phyloP scores from a whole-genome alignment of 2,888 invertebrate species.

The Lithophane leautieri region DNA sequence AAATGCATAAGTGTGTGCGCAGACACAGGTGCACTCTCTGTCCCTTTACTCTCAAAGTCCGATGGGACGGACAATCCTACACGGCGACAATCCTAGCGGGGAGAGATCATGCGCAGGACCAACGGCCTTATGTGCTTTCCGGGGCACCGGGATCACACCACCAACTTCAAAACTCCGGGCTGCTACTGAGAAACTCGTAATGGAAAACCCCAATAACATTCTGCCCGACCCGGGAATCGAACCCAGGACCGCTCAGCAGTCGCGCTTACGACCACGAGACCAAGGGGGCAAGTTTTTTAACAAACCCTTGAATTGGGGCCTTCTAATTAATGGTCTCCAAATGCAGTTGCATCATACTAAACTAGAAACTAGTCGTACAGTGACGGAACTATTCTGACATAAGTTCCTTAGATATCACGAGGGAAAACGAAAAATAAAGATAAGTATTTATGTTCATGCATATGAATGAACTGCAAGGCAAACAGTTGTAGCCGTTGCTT shows the following conservation, averaged over 20 bases:
- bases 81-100: too few species aligned
- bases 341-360: constrained; percentile 9
- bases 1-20: neutral
- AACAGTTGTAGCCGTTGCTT: constrained; percentile 57
- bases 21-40: neutral
- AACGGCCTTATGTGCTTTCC: neutral
- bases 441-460: constrained; percentile 60
- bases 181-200: neutral
- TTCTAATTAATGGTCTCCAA: neutral
- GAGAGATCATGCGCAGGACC: neutral
- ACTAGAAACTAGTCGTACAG: neutral
- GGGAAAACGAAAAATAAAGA: constrained; percentile 58
- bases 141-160: neutral
- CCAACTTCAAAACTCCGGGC: neutral
- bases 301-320: neutral
- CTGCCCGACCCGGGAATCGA: neutral
- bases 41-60: neutral
- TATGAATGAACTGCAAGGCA: constrained; percentile 60
- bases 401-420: constrained; percentile 56
- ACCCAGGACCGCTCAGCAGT: neutral
- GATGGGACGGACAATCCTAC: neutral
- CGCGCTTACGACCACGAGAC: neutral
- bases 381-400: constrained; percentile 30
- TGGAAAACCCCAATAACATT: neutral
- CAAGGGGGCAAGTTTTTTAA: neutral